Conservation (phyloP, 2,888 invertebrate genomes). For the Trilocha varians region DNA sequence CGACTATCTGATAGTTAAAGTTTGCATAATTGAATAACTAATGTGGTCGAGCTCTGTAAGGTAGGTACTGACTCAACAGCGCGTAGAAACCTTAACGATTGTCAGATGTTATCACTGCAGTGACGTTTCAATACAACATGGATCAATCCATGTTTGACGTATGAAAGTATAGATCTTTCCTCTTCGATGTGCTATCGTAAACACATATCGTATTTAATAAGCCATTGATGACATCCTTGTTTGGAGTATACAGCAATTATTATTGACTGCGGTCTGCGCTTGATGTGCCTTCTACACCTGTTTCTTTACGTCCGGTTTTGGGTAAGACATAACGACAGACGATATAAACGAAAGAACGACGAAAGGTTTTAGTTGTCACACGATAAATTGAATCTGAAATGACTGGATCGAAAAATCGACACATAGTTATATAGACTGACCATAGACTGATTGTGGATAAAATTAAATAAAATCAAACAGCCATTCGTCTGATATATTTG, state of each 20-base stretch:
- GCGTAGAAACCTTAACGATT: conserved; percentile 53
- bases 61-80: conserved; percentile 34
- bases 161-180: conserved; percentile 42
- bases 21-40: conserved; percentile 66
- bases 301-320: neutral
- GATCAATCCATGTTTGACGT: conserved; percentile 42
- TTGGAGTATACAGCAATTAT: neutral
- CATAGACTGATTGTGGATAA: too few relatives aligned
- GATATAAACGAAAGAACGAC: too few relatives aligned
- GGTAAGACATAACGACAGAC: too few relatives aligned
- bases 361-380: too few relatives aligned
- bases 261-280: conserved; percentile 1
- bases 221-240: neutral
- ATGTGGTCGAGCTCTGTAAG: conserved; percentile 38
- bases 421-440: too few relatives aligned
- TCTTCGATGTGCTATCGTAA: conserved; percentile 26
- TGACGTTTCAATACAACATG: conserved; percentile 70
- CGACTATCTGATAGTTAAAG: conserved; percentile 50
- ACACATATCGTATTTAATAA: conserved; percentile 28
- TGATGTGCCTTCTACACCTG: neutral
- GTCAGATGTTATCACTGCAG: conserved; percentile 51
- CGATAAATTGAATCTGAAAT: too few relatives aligned
- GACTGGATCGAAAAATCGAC: too few relatives aligned
- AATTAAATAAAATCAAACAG: too few relatives aligned
- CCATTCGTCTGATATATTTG: neutral